Evolutionary conservation across 2,113 vertebrate species (phyloP), one percentile per base, ranked within the genome.

Genomic region (Polyodon spathula): DNA sequence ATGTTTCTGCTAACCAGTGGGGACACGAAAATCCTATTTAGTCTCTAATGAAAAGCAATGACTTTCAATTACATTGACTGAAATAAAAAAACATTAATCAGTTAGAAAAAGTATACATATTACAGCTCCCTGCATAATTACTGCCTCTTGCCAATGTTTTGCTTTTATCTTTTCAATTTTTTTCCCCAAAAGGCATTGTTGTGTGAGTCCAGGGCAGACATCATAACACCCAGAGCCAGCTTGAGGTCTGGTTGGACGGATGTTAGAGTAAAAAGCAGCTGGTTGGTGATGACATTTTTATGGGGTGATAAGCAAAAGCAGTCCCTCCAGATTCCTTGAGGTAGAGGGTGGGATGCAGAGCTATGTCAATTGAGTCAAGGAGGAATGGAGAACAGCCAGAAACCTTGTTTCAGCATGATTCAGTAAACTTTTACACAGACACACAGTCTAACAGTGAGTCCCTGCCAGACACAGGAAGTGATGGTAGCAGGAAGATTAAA

Each of bases 211-310:
- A 12, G 2, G 44, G 44, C 8, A 2, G 8, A 46, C 8, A 46
- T 46, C 44, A 8, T 14, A 46, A 10, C 53, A n/a, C 53, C 53
- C 17, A 17, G 17, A 55, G 8, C 11, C 53, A 37, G 53, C 15
- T 17, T 9, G 8, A 17, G 17, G 53, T 5, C 37, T 55, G 53
- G 5, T 10, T 11, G 48, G 48, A 50, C 12, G 53, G 53, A 55
- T 8, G 17, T 17, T 55, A 16, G 37, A 17, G 53, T 37, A 2
- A 27, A 17, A 12, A 16, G 53, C 53, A 55, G 53, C 53, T 55
- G 53, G 53, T 55, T 55, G 8, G 17, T 37, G 17, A 17, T 55
- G 53, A 55, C 53, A 55, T 55, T n/a, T 55, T 55, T 55, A 55
- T 55, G 17, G 53, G 53, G 17, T 55, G 53, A 55, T 55, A 55